Conservation (phyloP, 1,140 invertebrate species). For the Drosophila subobscura region DNA sequence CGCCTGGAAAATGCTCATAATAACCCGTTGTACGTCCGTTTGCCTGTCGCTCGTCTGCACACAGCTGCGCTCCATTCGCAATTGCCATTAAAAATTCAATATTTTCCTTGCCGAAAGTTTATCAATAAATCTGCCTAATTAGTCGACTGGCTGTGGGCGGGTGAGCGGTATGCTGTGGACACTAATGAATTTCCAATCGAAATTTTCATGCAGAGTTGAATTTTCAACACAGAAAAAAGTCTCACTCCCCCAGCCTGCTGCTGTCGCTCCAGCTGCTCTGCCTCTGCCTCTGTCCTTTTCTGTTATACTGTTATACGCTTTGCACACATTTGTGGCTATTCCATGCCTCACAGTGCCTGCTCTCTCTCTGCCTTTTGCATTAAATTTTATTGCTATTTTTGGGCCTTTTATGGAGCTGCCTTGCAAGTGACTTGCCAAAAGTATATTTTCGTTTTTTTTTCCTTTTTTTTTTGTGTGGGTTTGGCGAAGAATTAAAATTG, state of each 20-base stretch:
- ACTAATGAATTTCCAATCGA: slow-evolving; percentile 56
- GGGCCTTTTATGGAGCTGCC: slow-evolving; percentile 40
- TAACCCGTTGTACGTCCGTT: too few species aligned
- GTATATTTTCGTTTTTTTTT: slow-evolving; percentile 38
- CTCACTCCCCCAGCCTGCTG: slow-evolving; percentile 1
- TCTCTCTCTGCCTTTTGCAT: slow-evolving; percentile 24
- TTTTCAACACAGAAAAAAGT: not conserved
- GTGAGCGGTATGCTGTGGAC: not conserved
- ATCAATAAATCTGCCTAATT: slow-evolving; percentile 70
- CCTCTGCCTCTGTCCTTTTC: slow-evolving; percentile 18
- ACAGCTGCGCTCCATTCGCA: not conserved
- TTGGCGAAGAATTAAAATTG: slow-evolving; percentile 69
- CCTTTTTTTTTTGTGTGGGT: slow-evolving; percentile 3
- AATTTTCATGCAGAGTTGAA: slow-evolving; percentile 16
- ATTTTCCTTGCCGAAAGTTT: slow-evolving; percentile 44
- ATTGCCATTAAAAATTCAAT: slow-evolving; percentile 52
- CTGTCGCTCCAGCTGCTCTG: not conserved
- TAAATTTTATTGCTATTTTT: slow-evolving; percentile 54
- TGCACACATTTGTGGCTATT: slow-evolving; percentile 18
- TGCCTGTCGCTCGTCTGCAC: too few species aligned
- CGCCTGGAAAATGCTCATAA: not conserved
- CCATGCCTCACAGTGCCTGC: slow-evolving; percentile 9
- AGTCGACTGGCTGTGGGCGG: slow-evolving; percentile 17
- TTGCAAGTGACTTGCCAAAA: slow-evolving; percentile 55
- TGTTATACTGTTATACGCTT: slow-evolving; percentile 58